A percentile compares a stretch with the other conserved stretches of the same genome.
phyloP scores from a whole-genome alignment of 1,140 invertebrate species.

The Drosophila micromelanica region DNA sequence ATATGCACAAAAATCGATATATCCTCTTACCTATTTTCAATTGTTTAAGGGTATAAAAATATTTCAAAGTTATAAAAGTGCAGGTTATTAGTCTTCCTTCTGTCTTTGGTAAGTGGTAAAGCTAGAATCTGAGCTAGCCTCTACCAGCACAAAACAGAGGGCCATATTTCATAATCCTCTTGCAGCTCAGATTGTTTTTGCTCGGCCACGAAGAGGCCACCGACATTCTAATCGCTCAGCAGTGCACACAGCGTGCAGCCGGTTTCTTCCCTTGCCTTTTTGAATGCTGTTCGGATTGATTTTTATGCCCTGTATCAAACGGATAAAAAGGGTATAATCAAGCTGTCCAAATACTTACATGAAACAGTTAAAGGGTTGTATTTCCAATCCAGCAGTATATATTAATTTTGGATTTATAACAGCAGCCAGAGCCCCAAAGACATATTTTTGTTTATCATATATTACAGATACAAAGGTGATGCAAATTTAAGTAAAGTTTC shows the following conservation, averaged over 20 bases:
- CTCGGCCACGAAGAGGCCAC: conserved; percentile 36
- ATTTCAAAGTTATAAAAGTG: too few species aligned
- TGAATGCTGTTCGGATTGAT: conserved; percentile 44
- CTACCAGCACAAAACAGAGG: conserved; percentile 14
- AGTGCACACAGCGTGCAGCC: conserved; percentile 48
- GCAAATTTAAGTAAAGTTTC: too few species aligned
- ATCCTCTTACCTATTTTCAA: too few species aligned
- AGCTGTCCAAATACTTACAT: neutral
- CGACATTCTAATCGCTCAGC: conserved; percentile 50
- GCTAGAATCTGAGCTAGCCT: neutral
- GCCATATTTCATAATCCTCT: conserved; percentile 51
- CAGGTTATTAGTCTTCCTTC: too few species aligned
- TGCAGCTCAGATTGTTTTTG: conserved; percentile 45
- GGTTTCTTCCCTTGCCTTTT: conserved; percentile 11
- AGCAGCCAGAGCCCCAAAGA: too few species aligned
- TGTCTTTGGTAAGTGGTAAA: neutral
- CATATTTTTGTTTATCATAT: too few species aligned
- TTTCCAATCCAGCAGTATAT: too few species aligned
- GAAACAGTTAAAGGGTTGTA: neutral
- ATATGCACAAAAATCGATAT: too few species aligned
- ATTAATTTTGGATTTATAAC: too few species aligned
- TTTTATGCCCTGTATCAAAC: conserved; percentile 26
- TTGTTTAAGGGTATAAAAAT: too few species aligned
- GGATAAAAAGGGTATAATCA: neutral
- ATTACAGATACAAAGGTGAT: too few species aligned